These are phyloP conservation scores for Dendrocopos noguchii DNA, from an alignment of 2,113 vertebrate genomes.

Conservation along the genomic window DNA sequence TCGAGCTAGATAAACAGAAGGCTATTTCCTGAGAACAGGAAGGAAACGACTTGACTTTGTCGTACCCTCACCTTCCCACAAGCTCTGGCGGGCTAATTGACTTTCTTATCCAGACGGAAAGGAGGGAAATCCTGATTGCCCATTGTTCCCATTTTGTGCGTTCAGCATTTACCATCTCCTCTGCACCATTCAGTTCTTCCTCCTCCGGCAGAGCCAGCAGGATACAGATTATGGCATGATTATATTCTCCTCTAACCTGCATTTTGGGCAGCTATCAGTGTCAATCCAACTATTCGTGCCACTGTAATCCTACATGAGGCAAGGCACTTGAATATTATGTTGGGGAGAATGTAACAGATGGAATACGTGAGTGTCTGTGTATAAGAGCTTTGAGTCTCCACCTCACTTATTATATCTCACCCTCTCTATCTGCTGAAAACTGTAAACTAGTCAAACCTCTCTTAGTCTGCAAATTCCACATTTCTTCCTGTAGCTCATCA, in stretches of 20 bases:
- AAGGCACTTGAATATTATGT: accelerated
- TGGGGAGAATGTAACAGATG: background rate
- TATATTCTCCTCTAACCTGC: background rate
- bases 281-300: background rate
- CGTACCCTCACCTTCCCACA: background rate
- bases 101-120: slow-evolving; percentile 3
- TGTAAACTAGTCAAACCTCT: background rate
- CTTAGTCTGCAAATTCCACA: background rate
- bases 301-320: background rate
- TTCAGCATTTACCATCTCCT: background rate
- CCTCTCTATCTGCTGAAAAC: background rate
- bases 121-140: slow-evolving; percentile 17
- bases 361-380: background rate
- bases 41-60: background rate
- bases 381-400: background rate
- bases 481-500: background rate
- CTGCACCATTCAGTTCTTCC: background rate
- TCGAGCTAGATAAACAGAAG: background rate
- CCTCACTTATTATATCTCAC: background rate
- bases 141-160: slow-evolving; percentile 7
- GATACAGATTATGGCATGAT: background rate
- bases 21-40: slow-evolving; percentile 23
- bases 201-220: background rate
- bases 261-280: background rate
- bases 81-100: background rate